Conservation (phyloP, 2,888 invertebrate species). For the Acleris sparsana region DNA sequence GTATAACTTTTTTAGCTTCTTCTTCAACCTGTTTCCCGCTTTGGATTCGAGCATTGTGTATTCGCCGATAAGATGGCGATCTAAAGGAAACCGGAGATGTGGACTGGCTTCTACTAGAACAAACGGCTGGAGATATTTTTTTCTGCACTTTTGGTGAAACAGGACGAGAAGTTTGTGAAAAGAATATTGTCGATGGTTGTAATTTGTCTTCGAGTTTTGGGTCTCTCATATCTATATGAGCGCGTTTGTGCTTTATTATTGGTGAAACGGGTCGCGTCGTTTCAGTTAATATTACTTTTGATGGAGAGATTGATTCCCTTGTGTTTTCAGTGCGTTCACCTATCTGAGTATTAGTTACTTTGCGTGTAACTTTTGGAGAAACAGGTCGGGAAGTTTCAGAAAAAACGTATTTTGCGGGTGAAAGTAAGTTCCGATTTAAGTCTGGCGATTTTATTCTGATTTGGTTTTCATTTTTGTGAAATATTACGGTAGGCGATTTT, state of each 20-base stretch:
- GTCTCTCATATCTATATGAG: conserved; percentile 45
- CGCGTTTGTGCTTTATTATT: conserved; percentile 47
- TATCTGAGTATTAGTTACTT: conserved; percentile 42
- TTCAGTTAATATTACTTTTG: conserved; percentile 67
- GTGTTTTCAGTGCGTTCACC: conserved; percentile 40
- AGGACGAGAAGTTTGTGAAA: conserved; percentile 73
- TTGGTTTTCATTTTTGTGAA: conserved; percentile 60
- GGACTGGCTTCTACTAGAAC: conserved; percentile 70
- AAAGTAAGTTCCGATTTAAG: conserved; percentile 47
- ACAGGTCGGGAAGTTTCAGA: conserved; percentile 67
- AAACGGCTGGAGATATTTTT: conserved; percentile 45
- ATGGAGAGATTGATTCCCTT: conserved; percentile 57
- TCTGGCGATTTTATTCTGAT: conserved; percentile 39
- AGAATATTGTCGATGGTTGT: conserved; percentile 60
- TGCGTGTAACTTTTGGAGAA: conserved; percentile 62
- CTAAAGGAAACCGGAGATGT: conserved; percentile 84
- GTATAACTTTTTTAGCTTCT: conserved; percentile 59
- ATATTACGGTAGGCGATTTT: conserved; percentile 69
- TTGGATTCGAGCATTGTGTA: conserved; percentile 79
- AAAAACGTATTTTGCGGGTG: conserved; percentile 64
- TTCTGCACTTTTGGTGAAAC: conserved; percentile 67
- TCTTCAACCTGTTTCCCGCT: conserved; percentile 61
- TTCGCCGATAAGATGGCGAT: conserved; percentile 87
- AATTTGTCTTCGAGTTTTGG: conserved; percentile 48
- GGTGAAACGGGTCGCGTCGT: conserved; percentile 71